Evolutionary conservation across 2,888 invertebrate genomes (phyloP), one percentile per base, ranked within the genome.

Genomic region (Caenorhabditis sp.): DNA sequence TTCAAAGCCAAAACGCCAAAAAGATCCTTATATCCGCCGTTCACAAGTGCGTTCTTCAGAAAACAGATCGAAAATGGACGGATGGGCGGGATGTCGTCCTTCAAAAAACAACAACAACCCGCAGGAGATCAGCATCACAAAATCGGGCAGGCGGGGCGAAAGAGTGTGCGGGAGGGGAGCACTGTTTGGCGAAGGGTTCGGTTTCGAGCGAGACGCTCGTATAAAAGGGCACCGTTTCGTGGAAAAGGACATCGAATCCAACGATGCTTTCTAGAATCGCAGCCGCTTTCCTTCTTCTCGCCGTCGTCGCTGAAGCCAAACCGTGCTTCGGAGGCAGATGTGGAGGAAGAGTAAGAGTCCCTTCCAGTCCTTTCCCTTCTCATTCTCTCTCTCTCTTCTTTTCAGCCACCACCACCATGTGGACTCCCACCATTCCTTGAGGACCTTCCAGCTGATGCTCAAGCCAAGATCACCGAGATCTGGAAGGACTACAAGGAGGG

Each of bases 401-500:
- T 73, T 43, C 50, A 61, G 61, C 74, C 46, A 62, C 62, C 62
- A 52, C 76, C 78, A 53, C 81, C 79, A 50, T 83, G 83, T 32
- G 83, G 81, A 52, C 63, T 79, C 6, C 82, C 82, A 13, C 68
- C 79, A 37, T 82, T 74, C 68, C 43, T 77, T 9, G 78, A 79
- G 22, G 72, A 79, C 22, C 71, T 82, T n/a, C 80, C 80, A 39
- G 58, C 48, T 17, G 82, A 80, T 15, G 70, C 61, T 26, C 66
- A 80, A 37, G 37, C 41, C 8, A 79, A 74, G 41, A 55, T 81
- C 46, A 66, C 32, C 15, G 75, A 62, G 24, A 82, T 82, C 37
- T 82, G 82, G 82, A 80, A 78, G 53, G 68, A 81, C 56, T 83
- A 75, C 76, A 79, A 78, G 43, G 81, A 81, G 32, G 83, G 83